Evolutionary conservation across 2,888 invertebrate species (phyloP), one percentile per base, ranked within the genome.

Genomic region (Mythimna lalbum): DNA sequence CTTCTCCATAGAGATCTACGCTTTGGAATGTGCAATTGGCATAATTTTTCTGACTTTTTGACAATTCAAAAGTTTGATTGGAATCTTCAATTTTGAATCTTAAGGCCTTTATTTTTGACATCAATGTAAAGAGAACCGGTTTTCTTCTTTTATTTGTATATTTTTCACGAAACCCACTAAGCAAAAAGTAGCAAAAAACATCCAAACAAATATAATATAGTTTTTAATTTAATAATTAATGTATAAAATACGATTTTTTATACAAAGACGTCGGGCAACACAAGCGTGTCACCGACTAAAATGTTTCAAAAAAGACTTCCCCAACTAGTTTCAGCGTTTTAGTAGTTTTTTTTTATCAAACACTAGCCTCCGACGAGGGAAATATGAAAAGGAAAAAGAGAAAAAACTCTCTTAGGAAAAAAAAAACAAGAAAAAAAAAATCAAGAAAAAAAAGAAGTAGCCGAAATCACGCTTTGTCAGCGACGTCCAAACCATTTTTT

Each of bases 201-300:
- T 67, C 62, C 73, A 78, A 81, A 73, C 75, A 80, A 57, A 78
- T 79, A 82, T 71, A 86, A 81, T 83, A 85, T 83, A 83, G 80
- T 88, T 86, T 82, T 82, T 79, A 84, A 89, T 91, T 92, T 87
- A 93, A 93, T 94, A 93, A 81, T 84, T 90, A 93, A 93, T 93
- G 93, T 95, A 95, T 94, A 95, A 95, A 95, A 94, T 95, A 95
- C 92, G 93, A 91, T 88, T 88, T 93, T 84, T 93, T 94, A 95
- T 92, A 95, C 95, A 95, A 95, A 94, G 94, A 93, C 87, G 89
- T 91, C 91, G 87, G 83, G 82, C 86, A 82, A 83, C 86, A 87
- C 88, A 85, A 88, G 86, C 83, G 88, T 82, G 76, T 72, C 86
- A 82, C 84, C 83, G 88, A 81, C 90, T 77, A 93, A 95, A 95